Conservation (phyloP, 1,140 invertebrate genomes). For the Epicauta chinensis region DNA sequence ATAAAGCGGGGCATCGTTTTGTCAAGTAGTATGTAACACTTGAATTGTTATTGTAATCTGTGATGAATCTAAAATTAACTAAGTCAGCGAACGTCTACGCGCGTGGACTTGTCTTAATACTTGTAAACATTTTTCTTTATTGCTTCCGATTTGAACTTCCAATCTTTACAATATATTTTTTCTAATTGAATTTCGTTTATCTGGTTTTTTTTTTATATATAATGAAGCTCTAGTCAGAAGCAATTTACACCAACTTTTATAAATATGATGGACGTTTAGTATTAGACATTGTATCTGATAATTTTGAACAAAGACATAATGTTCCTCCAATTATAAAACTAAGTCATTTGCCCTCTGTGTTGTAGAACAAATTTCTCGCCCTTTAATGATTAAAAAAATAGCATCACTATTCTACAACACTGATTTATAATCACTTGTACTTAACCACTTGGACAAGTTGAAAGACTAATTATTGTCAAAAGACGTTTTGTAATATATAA, state of each 20-base stretch:
- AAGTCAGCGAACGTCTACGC: slow-evolving; percentile 36
- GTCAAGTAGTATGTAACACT: slow-evolving; percentile 31
- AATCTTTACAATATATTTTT: slow-evolving; percentile 1
- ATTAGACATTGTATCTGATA: slow-evolving; percentile 20
- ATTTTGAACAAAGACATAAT: slow-evolving; percentile 44
- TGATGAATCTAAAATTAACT: slow-evolving; percentile 39
- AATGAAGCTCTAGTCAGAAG: slow-evolving; percentile 10
- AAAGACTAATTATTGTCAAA: slow-evolving; percentile 37
- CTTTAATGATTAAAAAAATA: slow-evolving; percentile 3
- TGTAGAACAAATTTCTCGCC: slow-evolving; percentile 3
- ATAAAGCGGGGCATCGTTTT: slow-evolving; percentile 22
- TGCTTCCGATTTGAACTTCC: slow-evolving; percentile 14
- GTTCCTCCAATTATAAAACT: slow-evolving; percentile 46
- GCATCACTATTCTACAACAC: slow-evolving; percentile 12
- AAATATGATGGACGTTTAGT: slow-evolving; percentile 16
- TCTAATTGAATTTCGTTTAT: background rate
- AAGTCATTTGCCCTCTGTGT: slow-evolving; percentile 39
- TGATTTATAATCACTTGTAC: slow-evolving; percentile 27
- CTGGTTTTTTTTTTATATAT: background rate
- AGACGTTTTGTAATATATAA: slow-evolving; percentile 41
- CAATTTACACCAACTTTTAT: slow-evolving; percentile 12
- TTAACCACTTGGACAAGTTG: slow-evolving; percentile 39
- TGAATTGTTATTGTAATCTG: slow-evolving; percentile 33
- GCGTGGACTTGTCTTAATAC: slow-evolving; percentile 26
- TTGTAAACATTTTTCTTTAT: slow-evolving; percentile 19